These are phyloP conservation scores for Drosophila ambigua DNA, from an alignment of 1,140 invertebrate species.

Conservation along the genomic window DNA sequence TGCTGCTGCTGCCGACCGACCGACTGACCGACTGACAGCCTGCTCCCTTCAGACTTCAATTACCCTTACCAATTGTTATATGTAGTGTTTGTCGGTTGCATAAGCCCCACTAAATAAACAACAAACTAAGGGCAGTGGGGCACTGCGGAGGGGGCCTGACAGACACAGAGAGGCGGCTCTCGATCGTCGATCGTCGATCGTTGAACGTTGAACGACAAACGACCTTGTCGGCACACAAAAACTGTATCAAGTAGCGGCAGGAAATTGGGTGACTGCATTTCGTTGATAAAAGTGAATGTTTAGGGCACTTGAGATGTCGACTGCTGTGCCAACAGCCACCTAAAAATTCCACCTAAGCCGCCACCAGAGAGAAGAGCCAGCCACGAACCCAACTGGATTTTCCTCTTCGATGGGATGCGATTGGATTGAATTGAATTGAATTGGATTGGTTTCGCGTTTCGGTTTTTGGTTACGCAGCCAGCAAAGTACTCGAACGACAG, in stretches of 20 bases:
- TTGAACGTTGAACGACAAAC: conserved; percentile 8
- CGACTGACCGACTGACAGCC: conserved; percentile 9
- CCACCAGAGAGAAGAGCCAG: conserved; percentile 20
- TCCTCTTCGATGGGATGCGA: conserved; percentile 13
- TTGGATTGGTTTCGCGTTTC: conserved; percentile 30
- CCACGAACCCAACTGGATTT: conserved; percentile 21
- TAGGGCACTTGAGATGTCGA: conserved; percentile 71
- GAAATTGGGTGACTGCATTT: conserved; percentile 73
- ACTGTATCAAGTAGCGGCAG: conserved; percentile 78
- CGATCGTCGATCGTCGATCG: neutral
- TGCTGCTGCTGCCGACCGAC: conserved; percentile 7
- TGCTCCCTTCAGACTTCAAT: conserved; percentile 48
- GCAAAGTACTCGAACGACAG: conserved; percentile 44
- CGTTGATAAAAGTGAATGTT: conserved; percentile 77
- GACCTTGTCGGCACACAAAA: conserved; percentile 67
- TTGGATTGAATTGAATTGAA: conserved; percentile 38
- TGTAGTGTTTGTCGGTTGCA: conserved; percentile 66
- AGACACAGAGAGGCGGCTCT: conserved; percentile 42
- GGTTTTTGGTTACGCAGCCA: conserved; percentile 52
- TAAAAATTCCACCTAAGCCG: conserved; percentile 43
- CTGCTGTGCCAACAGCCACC: conserved; percentile 52
- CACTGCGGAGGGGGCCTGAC: neutral
- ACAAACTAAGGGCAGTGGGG: conserved; percentile 8
- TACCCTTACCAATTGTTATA: conserved; percentile 41
- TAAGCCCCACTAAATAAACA: conserved; percentile 58